Conservation (phyloP, 92 coral and sea anemone genomes). For the Phymanthus crucifer region DNA sequence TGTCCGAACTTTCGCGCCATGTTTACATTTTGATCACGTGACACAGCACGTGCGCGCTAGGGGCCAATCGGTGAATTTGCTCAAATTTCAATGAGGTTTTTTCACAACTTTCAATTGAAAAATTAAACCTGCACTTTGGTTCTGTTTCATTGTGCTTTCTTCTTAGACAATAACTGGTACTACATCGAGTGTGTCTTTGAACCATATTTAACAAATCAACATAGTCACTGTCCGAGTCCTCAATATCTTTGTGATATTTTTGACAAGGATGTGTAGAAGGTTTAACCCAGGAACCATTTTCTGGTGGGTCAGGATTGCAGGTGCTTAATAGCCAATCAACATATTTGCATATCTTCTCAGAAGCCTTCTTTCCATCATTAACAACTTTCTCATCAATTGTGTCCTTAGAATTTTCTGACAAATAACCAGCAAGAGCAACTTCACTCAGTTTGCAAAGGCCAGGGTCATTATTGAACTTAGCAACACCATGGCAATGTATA, state of each 20-base stretch:
- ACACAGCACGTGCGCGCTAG: no score
- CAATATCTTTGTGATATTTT: conserved; percentile 46
- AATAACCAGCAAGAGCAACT: conserved; percentile 52
- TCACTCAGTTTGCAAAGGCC: conserved; percentile 57
- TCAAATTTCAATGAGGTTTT: conserved; percentile 62
- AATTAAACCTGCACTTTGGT: conserved; percentile 63
- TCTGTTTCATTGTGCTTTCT: conserved; percentile 50
- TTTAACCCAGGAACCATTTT: conserved; percentile 60
- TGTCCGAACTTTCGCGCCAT: no score
- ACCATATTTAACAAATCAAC: conserved; percentile 58
- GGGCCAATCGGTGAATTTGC: no score
- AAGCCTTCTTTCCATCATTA: conserved; percentile 57
- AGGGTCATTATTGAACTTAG: conserved; percentile 60
- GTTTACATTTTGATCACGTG: no score
- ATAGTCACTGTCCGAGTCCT: conserved; percentile 53
- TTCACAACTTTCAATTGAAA: conserved; percentile 53
- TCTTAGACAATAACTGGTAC: conserved; percentile 65
- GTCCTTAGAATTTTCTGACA: conserved; percentile 44
- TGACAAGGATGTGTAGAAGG: conserved; percentile 72
- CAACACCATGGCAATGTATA: no score
- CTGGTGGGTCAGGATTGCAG: conserved; percentile 68
- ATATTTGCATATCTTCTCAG: conserved; percentile 56
- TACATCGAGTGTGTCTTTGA: conserved; percentile 70
- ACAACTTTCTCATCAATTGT: conserved; percentile 29
- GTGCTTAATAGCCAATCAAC: conserved; percentile 70